These are phyloP conservation scores for Hermaeophaga mercurialis DNA, from an alignment of 2,888 invertebrate species.

Conservation along the genomic window DNA sequence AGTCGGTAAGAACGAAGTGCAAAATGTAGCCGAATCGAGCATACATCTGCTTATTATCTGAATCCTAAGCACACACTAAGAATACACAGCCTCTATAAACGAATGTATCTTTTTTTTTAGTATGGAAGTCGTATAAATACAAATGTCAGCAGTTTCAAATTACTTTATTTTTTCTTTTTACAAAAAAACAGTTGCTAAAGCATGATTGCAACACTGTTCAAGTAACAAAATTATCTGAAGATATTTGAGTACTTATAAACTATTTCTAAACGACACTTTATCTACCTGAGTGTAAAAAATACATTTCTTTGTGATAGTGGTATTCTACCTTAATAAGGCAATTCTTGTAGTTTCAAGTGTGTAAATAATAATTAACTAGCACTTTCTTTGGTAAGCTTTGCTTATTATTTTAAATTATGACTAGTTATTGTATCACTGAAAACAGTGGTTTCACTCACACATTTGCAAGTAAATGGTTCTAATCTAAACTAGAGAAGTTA, in stretches of 20 bases:
- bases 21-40: too few species aligned
- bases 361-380: constrained; percentile 47
- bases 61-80: too few species aligned
- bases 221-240: constrained; percentile 34
- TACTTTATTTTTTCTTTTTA: constrained; percentile 29
- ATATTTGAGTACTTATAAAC: constrained; percentile 31
- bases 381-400: constrained; percentile 54
- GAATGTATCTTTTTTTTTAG: too few species aligned
- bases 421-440: constrained; percentile 55
- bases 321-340: constrained; percentile 45
- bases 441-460: constrained; percentile 38
- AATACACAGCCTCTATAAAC: too few species aligned
- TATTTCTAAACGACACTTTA: constrained; percentile 35
- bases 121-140: constrained; percentile 5
- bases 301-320: constrained; percentile 50
- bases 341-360: constrained; percentile 35
- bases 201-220: constrained; percentile 26
- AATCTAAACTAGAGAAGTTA: constrained; percentile 22
- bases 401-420: constrained; percentile 47
- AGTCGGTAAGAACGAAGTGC: too few species aligned
- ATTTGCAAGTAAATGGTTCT: constrained; percentile 19
- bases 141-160: constrained; percentile 15
- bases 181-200: constrained; percentile 29
- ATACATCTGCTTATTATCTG: too few species aligned
- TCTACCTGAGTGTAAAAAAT: constrained; percentile 53